Percentiles rank a stretch among this genome's conserved stretches.
Conservation (phyloP, 1,140 invertebrate genomes). For the Glossosoma conforme region DNA sequence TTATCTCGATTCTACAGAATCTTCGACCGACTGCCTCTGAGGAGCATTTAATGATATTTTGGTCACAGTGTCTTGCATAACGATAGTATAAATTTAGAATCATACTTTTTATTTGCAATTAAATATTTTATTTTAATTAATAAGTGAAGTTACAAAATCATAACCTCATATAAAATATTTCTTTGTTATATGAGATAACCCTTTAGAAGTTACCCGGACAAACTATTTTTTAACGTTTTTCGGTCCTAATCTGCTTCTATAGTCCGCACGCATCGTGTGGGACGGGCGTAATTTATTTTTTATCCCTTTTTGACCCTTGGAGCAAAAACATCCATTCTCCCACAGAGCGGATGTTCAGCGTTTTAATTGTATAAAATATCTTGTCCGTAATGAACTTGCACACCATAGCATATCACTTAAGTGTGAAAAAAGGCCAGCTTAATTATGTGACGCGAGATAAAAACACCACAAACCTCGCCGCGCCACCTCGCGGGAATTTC, state of each 20-base stretch:
- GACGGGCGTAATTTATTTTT: constrained; percentile 26
- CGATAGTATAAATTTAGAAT: too few species aligned
- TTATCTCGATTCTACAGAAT: too few species aligned
- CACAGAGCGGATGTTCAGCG: constrained; percentile 2
- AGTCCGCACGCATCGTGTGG: too few species aligned
- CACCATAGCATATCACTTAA: constrained; percentile 1
- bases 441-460: constrained; percentile 16
- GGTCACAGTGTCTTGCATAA: too few species aligned
- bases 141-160: too few species aligned
- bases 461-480: constrained; percentile 5
- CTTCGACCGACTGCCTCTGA: too few species aligned
- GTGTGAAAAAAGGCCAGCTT: constrained; percentile 10
- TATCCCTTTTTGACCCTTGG: constrained; percentile 17
- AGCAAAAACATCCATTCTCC: constrained; percentile 16
- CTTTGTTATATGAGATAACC: too few species aligned
- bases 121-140: too few species aligned
- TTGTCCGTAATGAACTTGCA: constrained; percentile 12
- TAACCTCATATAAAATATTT: too few species aligned
- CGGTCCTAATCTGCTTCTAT: neutral
- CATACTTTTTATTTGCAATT: too few species aligned
- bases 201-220: too few species aligned
- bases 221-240: neutral
- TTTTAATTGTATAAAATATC: constrained; percentile 24
- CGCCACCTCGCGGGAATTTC: constrained; percentile 6
- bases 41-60: too few species aligned